Evolutionary conservation across 2,888 invertebrate genomes (phyloP).

Genomic region (Boloria euphrosyne): DNA sequence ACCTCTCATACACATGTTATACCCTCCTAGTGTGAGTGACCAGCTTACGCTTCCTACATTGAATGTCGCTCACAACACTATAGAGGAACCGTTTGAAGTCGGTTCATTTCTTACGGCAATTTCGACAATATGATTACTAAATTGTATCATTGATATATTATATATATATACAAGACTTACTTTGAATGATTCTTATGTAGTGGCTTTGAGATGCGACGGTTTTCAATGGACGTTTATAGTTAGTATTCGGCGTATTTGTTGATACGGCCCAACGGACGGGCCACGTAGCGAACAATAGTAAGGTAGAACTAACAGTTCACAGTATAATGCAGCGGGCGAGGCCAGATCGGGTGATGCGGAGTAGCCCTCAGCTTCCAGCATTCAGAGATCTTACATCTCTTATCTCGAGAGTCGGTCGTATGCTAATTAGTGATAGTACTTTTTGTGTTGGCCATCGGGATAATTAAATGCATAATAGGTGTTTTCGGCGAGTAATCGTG

Average conservation of each 20-base stretch:
- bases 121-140: constrained; percentile 1
- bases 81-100: too few species aligned
- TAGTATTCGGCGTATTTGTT: constrained; percentile 4
- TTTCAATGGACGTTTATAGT: background rate
- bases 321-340: constrained; percentile 7
- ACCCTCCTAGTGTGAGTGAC: too few species aligned
- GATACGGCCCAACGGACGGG: background rate
- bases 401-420: constrained; percentile 53
- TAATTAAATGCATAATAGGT: constrained; percentile 73
- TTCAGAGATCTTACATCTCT: constrained; percentile 38
- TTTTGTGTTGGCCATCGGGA: constrained; percentile 71
- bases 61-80: too few species aligned
- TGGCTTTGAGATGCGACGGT: background rate
- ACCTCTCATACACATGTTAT: too few species aligned
- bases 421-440: constrained; percentile 67
- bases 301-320: background rate
- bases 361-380: constrained; percentile 25
- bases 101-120: too few species aligned
- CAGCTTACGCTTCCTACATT: too few species aligned
- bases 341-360: constrained; percentile 3
- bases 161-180: constrained; percentile 6
- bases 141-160: constrained; percentile 10
- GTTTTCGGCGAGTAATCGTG: constrained; percentile 75
- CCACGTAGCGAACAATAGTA: constrained; percentile 2
- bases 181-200: background rate